Base-by-base conservation (phyloP, 1,140 invertebrate genomes). In the Hypothenemus hampei region DNA sequence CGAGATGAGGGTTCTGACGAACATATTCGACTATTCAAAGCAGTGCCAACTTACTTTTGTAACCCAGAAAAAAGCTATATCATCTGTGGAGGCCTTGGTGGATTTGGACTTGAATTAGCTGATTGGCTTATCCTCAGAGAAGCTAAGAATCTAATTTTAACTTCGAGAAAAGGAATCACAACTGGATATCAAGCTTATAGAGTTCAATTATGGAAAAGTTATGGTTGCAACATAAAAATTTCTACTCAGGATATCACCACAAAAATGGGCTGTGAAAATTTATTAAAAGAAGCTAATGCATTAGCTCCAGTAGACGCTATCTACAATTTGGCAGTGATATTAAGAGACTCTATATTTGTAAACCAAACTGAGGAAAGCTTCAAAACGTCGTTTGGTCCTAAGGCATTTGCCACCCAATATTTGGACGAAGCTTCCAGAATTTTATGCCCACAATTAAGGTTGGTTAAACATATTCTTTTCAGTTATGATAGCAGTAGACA, bases 81-180 rank as follows among this genome's bases (percentile, higher is more conserved):
- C 0, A 75, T 85, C 1, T 72, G 77, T 3, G 82, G 92, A 31
- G 93, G 93, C 52, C 73, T 95, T 0, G 92, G 91, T 22, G 91
- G 91, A 1, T 93, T 97, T 70, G 93, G 92, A 26, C 74, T 97
- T 8, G 93, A 97, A 70, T 68, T 97, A 35, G 81, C 83, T 4
- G 84, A 93, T 67, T 96, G 92, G 91, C 74, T 96, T 49, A 78
- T 91, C 10, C 66, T 86, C 19, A 77, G 90, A 65, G 92, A 91
- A 3, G 88, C 84, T 3, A 80, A 73, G 57, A 86, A 85, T 62
- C 59, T 97, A 1, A 74, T 95, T 1, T 73, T 97, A 0, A 89
- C 84, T 1, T 92, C 90, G 2, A 77, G 91, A 59, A 78, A 79
- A 51, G 91, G 91, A 16, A 69, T 93, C 6, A 76, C 69, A 33